Evolutionary conservation across 2,113 vertebrate genomes (phyloP).

Genomic region (Phycodurus eques): DNA sequence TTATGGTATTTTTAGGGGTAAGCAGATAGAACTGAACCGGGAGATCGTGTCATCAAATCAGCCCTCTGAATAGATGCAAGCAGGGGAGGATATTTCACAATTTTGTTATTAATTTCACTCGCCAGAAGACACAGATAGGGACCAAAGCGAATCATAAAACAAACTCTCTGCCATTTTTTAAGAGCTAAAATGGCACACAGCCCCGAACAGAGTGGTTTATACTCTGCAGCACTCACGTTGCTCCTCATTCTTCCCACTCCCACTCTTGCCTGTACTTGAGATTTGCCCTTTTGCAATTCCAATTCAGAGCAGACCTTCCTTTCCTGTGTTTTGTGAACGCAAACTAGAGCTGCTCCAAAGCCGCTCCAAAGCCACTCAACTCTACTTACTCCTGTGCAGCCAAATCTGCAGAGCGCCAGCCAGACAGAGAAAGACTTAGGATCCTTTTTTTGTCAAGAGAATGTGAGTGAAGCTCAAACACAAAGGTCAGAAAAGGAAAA

Average conservation of each 20-base stretch:
- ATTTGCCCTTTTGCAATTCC: conserved; percentile 51
- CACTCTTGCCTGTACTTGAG: conserved; percentile 38
- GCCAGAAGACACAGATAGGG: not conserved
- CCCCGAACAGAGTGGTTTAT: conserved; percentile 27
- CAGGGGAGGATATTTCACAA: not conserved
- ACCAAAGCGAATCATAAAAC: conserved; percentile 16
- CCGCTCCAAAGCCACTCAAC: conserved; percentile 30
- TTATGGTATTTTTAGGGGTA: conserved; percentile 9
- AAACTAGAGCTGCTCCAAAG: conserved; percentile 24
- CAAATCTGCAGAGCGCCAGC: conserved; percentile 44
- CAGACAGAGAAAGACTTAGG: conserved; percentile 28
- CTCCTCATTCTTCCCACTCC: conserved; percentile 55
- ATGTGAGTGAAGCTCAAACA: not conserved
- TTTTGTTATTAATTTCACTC: conserved; percentile 8
- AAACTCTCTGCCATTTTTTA: conserved; percentile 2
- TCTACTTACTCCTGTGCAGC: conserved; percentile 30
- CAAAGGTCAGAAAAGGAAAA: not conserved
- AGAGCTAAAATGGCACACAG: conserved; percentile 24
- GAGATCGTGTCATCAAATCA: conserved; percentile 1
- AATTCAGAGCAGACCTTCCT: conserved; percentile 56
- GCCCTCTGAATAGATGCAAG: conserved; percentile 1
- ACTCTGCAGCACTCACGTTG: conserved; percentile 30
- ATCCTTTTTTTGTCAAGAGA: conserved; percentile 27
- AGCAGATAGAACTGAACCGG: conserved; percentile 1
- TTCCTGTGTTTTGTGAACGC: conserved; percentile 62